Base-by-base conservation (phyloP, 2,797 vertebrate species). In the Hyperoplus immaculatus region DNA sequence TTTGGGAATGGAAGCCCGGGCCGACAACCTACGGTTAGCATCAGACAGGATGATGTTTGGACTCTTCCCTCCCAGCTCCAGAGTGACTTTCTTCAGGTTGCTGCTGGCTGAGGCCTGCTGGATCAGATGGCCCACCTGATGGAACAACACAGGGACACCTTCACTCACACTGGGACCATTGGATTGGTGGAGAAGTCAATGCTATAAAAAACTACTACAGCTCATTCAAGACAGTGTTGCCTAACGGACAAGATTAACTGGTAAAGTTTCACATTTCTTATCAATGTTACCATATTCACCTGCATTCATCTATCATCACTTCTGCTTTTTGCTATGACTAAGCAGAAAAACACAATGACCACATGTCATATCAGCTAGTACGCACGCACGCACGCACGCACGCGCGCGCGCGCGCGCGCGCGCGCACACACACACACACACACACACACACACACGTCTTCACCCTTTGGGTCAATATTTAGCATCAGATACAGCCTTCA, bases 41-140 rank as follows among this genome's bases (percentile, higher is more conserved):
- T 99, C 98, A 1, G 98, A 97, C 90, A 99, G 81, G 92, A 99
- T 95, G 75, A 99, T 98, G 9, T 98, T 99, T 0, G 98, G 98
- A 81, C 98, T 99, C 92, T 99, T 99, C 7, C 98, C 98, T 50
- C 98, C 98, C 0, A 99, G 96, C 87, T 99, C 98, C 88, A 99
- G 93, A 0, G 98, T 98, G 77, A 99, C 97, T 72, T 93, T 97
- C 93, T 99, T 99, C 78, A 99, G 93, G 89, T 99, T 99, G 71
- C 96, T 98, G 77, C 58, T 94, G 38, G 97, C 97, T 2, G 98
- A 95, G 1, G 98, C 97, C 79, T 96, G 94, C 88, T 98, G 97
- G 91, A 99, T 96, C 10, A 97, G 93, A 66, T 96, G 97, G 58
- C 98, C 98, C 8, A 99, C 97, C 98, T 99, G 77, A 68, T 1